Percentiles rank a stretch among this genome's conserved stretches.
Conservation (phyloP, 2,797 vertebrate genomes). For the Mergus octosetaceus region DNA sequence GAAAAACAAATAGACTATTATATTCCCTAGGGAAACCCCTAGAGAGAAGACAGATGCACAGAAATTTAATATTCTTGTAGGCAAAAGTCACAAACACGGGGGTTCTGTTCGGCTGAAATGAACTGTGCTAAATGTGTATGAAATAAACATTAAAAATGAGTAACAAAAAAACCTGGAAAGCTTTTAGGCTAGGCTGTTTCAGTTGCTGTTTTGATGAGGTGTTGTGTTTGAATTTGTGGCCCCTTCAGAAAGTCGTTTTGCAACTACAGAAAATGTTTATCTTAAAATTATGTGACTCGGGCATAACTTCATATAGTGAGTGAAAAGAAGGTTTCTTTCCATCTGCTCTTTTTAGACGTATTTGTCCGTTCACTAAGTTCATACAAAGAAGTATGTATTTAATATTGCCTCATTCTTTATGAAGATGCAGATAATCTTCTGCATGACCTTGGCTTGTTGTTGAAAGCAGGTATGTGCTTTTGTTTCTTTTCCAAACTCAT, state of each 20-base stretch:
- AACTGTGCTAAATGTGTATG: conserved; percentile 44
- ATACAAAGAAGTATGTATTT: not conserved
- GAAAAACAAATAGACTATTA: conserved; percentile 67
- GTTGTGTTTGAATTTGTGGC: conserved; percentile 42
- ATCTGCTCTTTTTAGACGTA: not conserved
- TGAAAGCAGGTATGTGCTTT: not conserved
- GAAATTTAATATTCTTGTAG: conserved; percentile 67
- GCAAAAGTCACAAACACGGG: conserved; percentile 55
- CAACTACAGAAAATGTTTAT: not conserved
- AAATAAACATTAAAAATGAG: conserved; percentile 42
- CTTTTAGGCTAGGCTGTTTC: not conserved
- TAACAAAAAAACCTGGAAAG: not conserved
- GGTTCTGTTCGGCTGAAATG: conserved; percentile 48
- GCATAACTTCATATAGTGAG: not conserved
- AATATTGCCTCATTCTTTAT: not conserved
- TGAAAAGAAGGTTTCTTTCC: not conserved
- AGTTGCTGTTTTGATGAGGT: conserved; percentile 6
- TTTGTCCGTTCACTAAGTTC: not conserved
- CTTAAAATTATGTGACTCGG: conserved; percentile 13
- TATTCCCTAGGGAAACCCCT: conserved; percentile 57
- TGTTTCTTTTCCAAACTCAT: not conserved
- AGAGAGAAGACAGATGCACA: conserved; percentile 42
- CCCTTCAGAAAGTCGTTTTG: conserved; percentile 20
- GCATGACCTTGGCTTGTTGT: not conserved
- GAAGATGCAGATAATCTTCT: not conserved